phyloP scores from a whole-genome alignment of 2,113 vertebrate species.

The Oenanthe melanoleuca region DNA sequence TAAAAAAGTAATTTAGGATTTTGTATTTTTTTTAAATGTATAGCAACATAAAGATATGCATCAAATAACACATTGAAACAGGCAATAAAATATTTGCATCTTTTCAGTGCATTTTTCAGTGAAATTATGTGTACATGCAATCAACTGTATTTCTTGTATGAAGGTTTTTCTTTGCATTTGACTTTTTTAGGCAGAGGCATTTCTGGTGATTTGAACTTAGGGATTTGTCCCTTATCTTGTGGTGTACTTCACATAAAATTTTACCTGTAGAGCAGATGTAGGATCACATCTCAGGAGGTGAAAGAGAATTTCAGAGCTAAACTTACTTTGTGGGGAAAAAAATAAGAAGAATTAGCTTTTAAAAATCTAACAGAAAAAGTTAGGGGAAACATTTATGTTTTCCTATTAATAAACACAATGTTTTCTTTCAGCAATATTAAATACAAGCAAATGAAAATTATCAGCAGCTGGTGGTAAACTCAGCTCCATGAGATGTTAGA shows the following conservation, averaged over 20 bases:
- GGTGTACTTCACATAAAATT: constrained; percentile 43
- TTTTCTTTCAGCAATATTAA: constrained; percentile 2
- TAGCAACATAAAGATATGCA: constrained; percentile 13
- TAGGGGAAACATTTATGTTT: neutral
- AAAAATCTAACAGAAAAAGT: neutral
- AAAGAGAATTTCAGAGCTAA: constrained; percentile 37
- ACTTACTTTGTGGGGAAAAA: neutral
- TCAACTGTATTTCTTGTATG: constrained; percentile 2
- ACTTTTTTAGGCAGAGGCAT: constrained; percentile 15
- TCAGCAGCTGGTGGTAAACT: neutral
- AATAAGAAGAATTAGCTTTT: neutral
- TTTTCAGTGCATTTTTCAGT: neutral
- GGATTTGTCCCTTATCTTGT: constrained; percentile 24
- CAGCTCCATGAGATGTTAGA: neutral
- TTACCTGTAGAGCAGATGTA: constrained; percentile 1
- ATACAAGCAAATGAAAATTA: constrained; percentile 4
- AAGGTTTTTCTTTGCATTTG: neutral
- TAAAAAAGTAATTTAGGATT: constrained; percentile 55
- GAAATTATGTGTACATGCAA: neutral
- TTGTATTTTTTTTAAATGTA: constrained; percentile 2
- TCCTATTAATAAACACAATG: constrained; percentile 15
- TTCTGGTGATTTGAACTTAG: constrained; percentile 13
- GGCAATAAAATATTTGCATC: neutral
- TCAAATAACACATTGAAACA: neutral
- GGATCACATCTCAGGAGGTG: constrained; percentile 31